These are phyloP conservation scores for Pogonocherus hispidulus DNA, from an alignment of 2,888 invertebrate species.

Conservation along the genomic window DNA sequence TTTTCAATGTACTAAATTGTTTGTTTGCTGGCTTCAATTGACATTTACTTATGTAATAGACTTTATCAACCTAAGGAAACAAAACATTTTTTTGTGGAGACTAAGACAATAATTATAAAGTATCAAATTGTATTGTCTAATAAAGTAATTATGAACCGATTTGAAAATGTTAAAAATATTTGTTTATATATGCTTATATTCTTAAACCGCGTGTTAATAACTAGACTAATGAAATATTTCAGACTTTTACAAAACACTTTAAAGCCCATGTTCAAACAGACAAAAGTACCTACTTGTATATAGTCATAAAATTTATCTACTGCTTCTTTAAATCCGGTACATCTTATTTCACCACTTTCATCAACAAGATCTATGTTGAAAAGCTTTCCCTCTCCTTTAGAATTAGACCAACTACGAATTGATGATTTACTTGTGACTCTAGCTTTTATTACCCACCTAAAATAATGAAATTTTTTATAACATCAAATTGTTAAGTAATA, in stretches of 20 bases:
- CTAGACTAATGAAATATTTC: too few relatives aligned
- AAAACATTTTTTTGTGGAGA: too few relatives aligned
- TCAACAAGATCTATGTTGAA: slow-evolving; percentile 95
- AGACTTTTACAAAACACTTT: too few relatives aligned
- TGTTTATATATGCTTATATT: too few relatives aligned
- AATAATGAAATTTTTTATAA: slow-evolving; percentile 30
- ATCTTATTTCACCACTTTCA: slow-evolving; percentile 93
- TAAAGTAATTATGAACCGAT: too few relatives aligned
- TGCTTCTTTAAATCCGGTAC: slow-evolving; percentile 89
- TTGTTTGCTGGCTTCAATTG: slow-evolving; percentile 95
- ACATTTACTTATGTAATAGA: slow-evolving; percentile 90
- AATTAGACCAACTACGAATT: slow-evolving; percentile 92
- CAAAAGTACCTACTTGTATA: slow-evolving; percentile 80
- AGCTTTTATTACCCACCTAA: slow-evolving; percentile 92
- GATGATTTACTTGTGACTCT: slow-evolving; percentile 86
- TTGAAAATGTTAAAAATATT: too few relatives aligned
- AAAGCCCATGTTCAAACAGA: too few relatives aligned
- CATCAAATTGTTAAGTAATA: not conserved
- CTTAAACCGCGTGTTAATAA: too few relatives aligned
- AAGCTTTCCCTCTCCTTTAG: slow-evolving; percentile 92
- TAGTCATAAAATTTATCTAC: slow-evolving; percentile 91
- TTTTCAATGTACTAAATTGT: slow-evolving; percentile 84
- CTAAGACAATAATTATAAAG: too few relatives aligned
- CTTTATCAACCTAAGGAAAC: slow-evolving; percentile 74
- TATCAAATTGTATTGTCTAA: too few relatives aligned